phyloP scores from a whole-genome alignment of 2,888 invertebrate genomes.

The Pediacus dermestoides region DNA sequence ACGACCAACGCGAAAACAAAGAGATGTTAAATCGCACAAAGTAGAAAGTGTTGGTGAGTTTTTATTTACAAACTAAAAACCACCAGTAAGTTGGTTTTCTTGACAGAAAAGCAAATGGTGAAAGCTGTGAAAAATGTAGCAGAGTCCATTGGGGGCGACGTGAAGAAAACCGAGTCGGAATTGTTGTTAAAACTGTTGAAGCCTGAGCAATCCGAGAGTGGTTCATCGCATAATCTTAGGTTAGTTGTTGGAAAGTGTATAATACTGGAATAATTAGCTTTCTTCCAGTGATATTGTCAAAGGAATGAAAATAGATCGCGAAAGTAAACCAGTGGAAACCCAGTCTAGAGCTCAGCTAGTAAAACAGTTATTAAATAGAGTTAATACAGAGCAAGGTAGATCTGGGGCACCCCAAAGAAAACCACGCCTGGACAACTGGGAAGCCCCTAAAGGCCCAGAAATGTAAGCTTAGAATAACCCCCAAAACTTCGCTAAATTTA shows the following conservation, averaged over 20 bases:
- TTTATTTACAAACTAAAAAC: not conserved
- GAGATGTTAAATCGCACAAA: slow-evolving; percentile 13
- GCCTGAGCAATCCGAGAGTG: slow-evolving; percentile 34
- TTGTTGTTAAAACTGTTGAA: slow-evolving; percentile 66
- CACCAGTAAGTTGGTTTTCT: slow-evolving; percentile 21
- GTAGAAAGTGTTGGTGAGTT: slow-evolving; percentile 30
- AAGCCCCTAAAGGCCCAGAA: slow-evolving; percentile 9
- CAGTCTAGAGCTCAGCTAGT: slow-evolving; percentile 56
- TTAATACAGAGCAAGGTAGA: slow-evolving; percentile 13
- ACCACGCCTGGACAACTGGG: slow-evolving; percentile 6
- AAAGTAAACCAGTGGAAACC: slow-evolving; percentile 45
- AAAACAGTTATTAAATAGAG: slow-evolving; percentile 35
- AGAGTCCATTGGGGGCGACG: slow-evolving; percentile 62
- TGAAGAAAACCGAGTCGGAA: slow-evolving; percentile 69
- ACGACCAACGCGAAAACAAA: slow-evolving; percentile 33
- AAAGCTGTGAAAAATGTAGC: slow-evolving; percentile 73
- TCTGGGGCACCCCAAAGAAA: slow-evolving; percentile 5
- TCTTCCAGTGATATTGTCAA: slow-evolving; percentile 64
- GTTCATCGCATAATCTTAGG: slow-evolving; percentile 10
- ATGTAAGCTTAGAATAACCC: slow-evolving; percentile 1
- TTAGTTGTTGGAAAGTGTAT: not conserved
- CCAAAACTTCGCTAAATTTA: slow-evolving; percentile 1
- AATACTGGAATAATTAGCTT: slow-evolving; percentile 3
- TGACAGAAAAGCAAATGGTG: slow-evolving; percentile 48
- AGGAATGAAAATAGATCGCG: slow-evolving; percentile 74